Conservation (phyloP, 1,140 invertebrate species). For the Drosophila sp. region DNA sequence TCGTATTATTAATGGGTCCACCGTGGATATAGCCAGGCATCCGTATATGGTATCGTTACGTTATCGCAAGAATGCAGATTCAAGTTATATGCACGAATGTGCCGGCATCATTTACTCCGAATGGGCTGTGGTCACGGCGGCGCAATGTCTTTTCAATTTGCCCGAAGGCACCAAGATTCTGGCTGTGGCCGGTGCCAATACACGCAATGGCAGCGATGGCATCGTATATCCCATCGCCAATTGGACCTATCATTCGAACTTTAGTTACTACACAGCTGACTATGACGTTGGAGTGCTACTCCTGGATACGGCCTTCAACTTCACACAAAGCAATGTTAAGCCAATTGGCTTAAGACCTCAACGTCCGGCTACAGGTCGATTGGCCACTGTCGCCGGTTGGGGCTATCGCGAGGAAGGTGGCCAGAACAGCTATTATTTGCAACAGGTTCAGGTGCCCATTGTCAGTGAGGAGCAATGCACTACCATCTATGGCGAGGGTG, state of each 20-base stretch:
- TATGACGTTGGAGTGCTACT: constrained; percentile 86
- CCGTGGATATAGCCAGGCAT: constrained; percentile 69
- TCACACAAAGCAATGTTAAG: constrained; percentile 44
- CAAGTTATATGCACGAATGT: constrained; percentile 65
- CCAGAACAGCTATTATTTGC: constrained; percentile 83
- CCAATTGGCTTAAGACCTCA: constrained; percentile 45
- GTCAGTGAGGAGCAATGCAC: constrained; percentile 58
- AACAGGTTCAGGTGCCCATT: constrained; percentile 83
- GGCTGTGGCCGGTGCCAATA: constrained; percentile 63
- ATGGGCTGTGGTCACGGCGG: constrained; percentile 53
- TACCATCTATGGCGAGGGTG: constrained; percentile 51
- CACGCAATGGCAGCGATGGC: constrained; percentile 79
- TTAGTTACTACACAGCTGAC: constrained; percentile 82
- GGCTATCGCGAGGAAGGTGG: constrained; percentile 84
- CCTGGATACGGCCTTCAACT: constrained; percentile 62
- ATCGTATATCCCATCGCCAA: constrained; percentile 71
- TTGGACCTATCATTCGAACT: constrained; percentile 84
- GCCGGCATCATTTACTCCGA: constrained; percentile 65
- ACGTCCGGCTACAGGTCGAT: constrained; percentile 67
- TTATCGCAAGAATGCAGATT: constrained; percentile 35
- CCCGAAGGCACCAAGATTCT: constrained; percentile 41
- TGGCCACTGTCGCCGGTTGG: constrained; percentile 85
- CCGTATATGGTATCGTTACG: constrained; percentile 70
- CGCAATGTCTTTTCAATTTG: constrained; percentile 59
- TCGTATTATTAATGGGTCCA: constrained; percentile 61